Percentiles rank a stretch among this genome's conserved stretches.
These are phyloP conservation scores for Machimus rusticus DNA, from an alignment of 2,888 invertebrate species.

Conservation along the genomic window DNA sequence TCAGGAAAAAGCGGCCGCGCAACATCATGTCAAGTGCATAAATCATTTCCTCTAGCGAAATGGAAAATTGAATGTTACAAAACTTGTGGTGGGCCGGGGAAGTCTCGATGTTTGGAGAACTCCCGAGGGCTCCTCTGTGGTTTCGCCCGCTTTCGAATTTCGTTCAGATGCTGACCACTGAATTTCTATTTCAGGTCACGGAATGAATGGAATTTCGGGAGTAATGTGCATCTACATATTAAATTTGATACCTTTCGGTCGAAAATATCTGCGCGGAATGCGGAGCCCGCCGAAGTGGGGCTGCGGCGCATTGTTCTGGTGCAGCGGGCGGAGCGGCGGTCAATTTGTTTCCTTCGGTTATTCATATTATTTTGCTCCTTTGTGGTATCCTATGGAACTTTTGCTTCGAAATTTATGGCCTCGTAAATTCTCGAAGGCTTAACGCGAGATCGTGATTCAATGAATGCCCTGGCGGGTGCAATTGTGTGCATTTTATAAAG, in stretches of 20 bases:
- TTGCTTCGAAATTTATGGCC: not conserved
- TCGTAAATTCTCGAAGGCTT: not conserved
- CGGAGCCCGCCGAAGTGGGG: not conserved
- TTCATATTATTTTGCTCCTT: not conserved
- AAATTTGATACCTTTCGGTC: conserved; percentile 12
- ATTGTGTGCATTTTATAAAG: not conserved
- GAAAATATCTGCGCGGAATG: not conserved
- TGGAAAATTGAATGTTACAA: conserved; percentile 28
- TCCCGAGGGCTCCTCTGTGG: not conserved
- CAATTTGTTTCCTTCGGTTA: not conserved
- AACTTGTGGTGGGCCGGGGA: not conserved
- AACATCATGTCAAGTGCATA: conserved; percentile 25
- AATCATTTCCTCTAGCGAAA: conserved; percentile 11
- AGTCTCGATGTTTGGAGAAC: not conserved
- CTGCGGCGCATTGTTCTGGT: not conserved
- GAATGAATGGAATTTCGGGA: not conserved
- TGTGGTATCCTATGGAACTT: not conserved
- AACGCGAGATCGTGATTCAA: not conserved
- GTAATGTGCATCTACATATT: conserved; percentile 11
- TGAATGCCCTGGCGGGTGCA: not conserved
- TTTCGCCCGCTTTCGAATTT: not conserved
- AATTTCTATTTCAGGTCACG: conserved; percentile 25
- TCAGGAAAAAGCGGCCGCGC: not conserved
- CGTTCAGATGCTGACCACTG: conserved; percentile 8
- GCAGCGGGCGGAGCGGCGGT: not conserved